Conservation (phyloP, 2,113 vertebrate genomes). For the Neodon shergylaensis region DNA sequence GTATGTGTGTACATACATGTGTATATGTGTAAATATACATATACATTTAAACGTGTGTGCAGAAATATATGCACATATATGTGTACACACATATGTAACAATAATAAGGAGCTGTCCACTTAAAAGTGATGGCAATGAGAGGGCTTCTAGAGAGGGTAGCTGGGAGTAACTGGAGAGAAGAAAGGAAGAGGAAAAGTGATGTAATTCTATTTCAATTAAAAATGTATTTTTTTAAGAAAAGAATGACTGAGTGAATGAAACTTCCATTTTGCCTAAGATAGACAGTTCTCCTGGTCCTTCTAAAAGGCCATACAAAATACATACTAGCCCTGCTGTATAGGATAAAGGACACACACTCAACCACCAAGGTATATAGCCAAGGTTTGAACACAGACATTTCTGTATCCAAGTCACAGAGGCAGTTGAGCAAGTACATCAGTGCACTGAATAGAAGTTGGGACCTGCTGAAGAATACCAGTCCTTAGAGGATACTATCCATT, state of each 20-base stretch:
- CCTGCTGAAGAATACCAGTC: not conserved
- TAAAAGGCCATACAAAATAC: not conserved
- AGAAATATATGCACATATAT: not conserved
- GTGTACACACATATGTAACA: not conserved
- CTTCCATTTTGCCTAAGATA: too few relatives aligned
- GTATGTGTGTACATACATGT: not conserved
- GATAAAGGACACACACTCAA: not conserved
- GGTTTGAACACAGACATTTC: not conserved
- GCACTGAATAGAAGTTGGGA: not conserved
- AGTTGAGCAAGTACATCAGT: not conserved
- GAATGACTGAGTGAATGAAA: not conserved
- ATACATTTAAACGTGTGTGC: not conserved
- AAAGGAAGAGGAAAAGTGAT: not conserved
- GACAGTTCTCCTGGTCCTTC: not conserved
- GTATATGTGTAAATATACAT: not conserved
- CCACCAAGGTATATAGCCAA: not conserved
- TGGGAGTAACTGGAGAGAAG: not conserved
- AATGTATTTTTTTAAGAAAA: not conserved
- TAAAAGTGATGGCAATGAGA: not conserved
- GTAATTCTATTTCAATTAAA: not conserved
- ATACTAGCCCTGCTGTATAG: accelerated
- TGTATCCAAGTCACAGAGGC: not conserved
- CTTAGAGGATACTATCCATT: too few relatives aligned
- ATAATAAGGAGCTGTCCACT: not conserved
- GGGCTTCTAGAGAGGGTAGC: not conserved